These are phyloP conservation scores for Tetragnatha versicolor DNA, from an alignment of 1,140 invertebrate species.

Conservation along the genomic window DNA sequence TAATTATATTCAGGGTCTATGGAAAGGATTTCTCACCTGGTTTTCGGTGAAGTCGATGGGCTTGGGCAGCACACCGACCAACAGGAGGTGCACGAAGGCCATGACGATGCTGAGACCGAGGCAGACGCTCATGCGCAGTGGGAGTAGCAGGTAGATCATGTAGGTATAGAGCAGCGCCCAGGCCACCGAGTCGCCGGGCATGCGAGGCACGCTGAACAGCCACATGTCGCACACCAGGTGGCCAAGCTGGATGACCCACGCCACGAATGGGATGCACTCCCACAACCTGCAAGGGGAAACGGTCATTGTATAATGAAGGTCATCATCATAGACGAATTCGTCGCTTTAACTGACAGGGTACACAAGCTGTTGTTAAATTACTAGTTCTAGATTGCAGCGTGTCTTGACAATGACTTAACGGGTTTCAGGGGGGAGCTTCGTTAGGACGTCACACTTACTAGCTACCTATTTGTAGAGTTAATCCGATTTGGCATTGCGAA, in stretches of 20 bases:
- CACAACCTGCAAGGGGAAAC: neutral
- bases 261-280: constrained; percentile 55
- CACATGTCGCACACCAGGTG: constrained; percentile 59
- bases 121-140: constrained; percentile 74
- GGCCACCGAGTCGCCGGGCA: constrained; percentile 71
- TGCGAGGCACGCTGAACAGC: constrained; percentile 53
- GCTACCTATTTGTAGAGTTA: too few species aligned
- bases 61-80: constrained; percentile 65
- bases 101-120: constrained; percentile 68
- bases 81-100: constrained; percentile 64
- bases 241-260: constrained; percentile 57
- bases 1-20: too few species aligned
- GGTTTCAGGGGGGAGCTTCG: too few species aligned
- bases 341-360: too few species aligned
- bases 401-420: too few species aligned
- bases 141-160: constrained; percentile 83
- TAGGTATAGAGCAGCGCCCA: constrained; percentile 84
- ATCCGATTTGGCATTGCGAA: too few species aligned
- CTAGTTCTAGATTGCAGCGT: too few species aligned
- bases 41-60: constrained; percentile 31
- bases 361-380: too few species aligned
- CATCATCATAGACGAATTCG: too few species aligned
- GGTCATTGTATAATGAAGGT: too few species aligned
- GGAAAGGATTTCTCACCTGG: constrained; percentile 47
- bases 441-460: too few species aligned